Conservation (phyloP, 2,113 vertebrate species). For the Picathartes gymnocephalus region DNA sequence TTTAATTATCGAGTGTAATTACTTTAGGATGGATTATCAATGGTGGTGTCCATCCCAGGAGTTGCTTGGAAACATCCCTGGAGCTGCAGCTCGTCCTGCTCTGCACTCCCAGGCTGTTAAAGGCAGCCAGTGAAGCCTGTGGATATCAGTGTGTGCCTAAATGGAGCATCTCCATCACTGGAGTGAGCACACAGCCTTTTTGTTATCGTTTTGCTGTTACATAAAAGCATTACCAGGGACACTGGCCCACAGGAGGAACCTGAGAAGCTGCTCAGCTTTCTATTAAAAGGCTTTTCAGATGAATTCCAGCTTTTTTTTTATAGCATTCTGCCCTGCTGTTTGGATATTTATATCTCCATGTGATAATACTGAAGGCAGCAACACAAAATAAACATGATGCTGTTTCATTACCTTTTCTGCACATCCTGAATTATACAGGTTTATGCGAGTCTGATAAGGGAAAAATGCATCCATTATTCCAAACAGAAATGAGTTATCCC, state of each 20-base stretch:
- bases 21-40: slow-evolving; percentile 63
- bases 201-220: background rate
- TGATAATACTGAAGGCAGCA: background rate
- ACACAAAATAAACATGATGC: background rate
- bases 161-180: slow-evolving; percentile 30
- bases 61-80: slow-evolving; percentile 71
- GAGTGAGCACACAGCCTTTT: background rate
- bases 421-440: background rate
- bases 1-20: slow-evolving; percentile 71
- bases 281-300: background rate
- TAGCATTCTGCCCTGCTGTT: background rate
- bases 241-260: background rate
- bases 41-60: slow-evolving; percentile 32
- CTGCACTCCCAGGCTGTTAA: slow-evolving; percentile 7
- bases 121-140: background rate
- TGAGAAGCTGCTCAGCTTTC: background rate
- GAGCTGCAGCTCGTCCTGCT: slow-evolving; percentile 34
- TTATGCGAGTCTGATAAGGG: background rate
- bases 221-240: background rate
- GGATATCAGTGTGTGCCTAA: background rate
- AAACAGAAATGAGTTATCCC: background rate
- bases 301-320: background rate
- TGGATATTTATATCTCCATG: background rate
- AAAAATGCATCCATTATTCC: background rate
- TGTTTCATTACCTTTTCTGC: background rate